Conservation (phyloP, 2,113 vertebrate genomes). For the Pseudonaja textilis region DNA sequence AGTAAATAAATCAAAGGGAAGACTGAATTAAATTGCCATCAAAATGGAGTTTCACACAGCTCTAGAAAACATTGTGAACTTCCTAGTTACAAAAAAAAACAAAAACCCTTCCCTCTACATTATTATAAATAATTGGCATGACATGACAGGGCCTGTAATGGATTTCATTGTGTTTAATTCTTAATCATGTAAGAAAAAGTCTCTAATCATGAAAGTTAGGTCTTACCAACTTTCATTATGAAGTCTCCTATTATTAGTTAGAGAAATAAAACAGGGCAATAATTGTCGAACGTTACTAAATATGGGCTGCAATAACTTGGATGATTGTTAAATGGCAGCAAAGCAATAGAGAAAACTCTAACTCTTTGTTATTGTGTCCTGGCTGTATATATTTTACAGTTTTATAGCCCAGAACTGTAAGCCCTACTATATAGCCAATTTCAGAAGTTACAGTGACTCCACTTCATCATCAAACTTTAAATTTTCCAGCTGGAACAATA, state of each 20-base stretch:
- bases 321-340: not conserved
- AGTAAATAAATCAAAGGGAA: not conserved
- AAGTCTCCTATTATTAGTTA: not conserved
- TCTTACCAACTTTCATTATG: not conserved
- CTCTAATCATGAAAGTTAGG: not conserved
- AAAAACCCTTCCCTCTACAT: not conserved
- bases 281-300: not conserved
- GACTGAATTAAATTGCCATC: not conserved
- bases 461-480: not conserved
- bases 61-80: not conserved
- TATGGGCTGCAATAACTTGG: not conserved
- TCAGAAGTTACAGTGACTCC: slow-evolving; percentile 6
- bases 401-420: not conserved
- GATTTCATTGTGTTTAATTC: not conserved
- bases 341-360: not conserved
- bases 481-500: slow-evolving; percentile 25
- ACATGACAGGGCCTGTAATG: not conserved
- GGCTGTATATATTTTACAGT: not conserved
- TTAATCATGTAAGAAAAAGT: not conserved
- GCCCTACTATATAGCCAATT: not conserved
- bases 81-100: not conserved
- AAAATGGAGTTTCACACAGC: not conserved
- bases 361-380: not conserved
- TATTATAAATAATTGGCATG: not conserved
- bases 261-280: not conserved